Conservation (phyloP, 2,888 invertebrate species). For the Mesorhabditis belari region DNA sequence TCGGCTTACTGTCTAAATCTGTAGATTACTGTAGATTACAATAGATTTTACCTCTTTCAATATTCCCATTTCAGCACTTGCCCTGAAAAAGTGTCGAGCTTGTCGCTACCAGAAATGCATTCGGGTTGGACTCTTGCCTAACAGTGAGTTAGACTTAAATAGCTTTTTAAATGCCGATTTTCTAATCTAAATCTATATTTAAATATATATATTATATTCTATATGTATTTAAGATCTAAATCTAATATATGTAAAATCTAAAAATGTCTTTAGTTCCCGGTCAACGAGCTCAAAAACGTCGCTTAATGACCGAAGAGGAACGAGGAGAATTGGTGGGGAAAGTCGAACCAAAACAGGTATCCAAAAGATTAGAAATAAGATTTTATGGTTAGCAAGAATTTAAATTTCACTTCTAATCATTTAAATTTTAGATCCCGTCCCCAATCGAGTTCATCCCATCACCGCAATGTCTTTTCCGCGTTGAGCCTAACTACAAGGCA, state of each 20-base stretch:
- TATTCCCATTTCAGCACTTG: not conserved
- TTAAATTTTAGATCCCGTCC: not conserved
- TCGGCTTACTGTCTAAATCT: too few relatives aligned
- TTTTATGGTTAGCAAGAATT: not conserved
- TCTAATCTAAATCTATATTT: too few relatives aligned
- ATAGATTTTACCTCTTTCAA: too few relatives aligned
- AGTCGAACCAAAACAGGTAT: too few relatives aligned
- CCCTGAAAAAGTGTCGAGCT: not conserved
- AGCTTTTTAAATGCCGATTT: not conserved
- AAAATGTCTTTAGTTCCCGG: not conserved
- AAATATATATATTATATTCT: too few relatives aligned
- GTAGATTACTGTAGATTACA: too few relatives aligned
- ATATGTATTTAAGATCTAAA: too few relatives aligned
- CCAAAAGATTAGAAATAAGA: too few relatives aligned
- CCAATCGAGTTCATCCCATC: too few relatives aligned
- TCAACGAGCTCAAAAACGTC: not conserved
- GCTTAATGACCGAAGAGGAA: not conserved
- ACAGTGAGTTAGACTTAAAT: not conserved
- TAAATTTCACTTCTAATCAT: not conserved
- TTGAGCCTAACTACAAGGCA: not conserved
- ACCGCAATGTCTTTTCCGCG: not conserved
- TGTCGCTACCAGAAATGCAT: not conserved
- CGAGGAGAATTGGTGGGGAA: not conserved
- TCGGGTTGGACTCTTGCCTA: not conserved
- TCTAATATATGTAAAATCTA: too few relatives aligned